Conservation (phyloP, 2,888 invertebrate genomes). For the Anthrax anthrax region DNA sequence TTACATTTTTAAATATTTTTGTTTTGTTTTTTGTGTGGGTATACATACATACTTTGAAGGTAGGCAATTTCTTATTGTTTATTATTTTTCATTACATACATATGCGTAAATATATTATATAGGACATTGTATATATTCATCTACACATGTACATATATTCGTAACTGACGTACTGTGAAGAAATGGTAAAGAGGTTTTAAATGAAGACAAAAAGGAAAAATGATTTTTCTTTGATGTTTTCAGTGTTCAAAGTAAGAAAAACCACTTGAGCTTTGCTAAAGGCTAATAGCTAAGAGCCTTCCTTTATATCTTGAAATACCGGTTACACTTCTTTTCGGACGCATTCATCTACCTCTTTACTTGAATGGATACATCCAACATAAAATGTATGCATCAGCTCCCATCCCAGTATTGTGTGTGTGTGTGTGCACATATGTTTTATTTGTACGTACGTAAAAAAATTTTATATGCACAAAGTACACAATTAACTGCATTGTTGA, state of each 20-base stretch:
- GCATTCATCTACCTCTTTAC: not conserved
- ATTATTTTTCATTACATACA: not conserved
- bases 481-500: not conserved
- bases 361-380: not conserved
- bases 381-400: not conserved
- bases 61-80: not conserved
- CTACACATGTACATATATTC: too few species aligned
- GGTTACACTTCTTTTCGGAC: not conserved
- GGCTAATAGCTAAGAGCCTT: conserved; percentile 9
- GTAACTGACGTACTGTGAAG: not conserved
- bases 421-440: too few species aligned
- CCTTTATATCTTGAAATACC: not conserved
- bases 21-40: not conserved
- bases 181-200: not conserved
- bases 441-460: too few species aligned
- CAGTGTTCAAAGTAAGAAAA: conserved; percentile 7
- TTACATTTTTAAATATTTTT: too few species aligned
- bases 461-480: not conserved
- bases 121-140: too few species aligned
- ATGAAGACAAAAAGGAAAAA: conserved; percentile 5
- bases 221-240: conserved; percentile 5
- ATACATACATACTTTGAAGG: not conserved
- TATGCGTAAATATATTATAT: not conserved
- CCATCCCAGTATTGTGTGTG: too few species aligned
- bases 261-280: conserved; percentile 9